Evolutionary conservation across 2,113 vertebrate genomes (phyloP), one percentile per base, ranked within the genome.

Genomic region (Stercorarius parasiticus): DNA sequence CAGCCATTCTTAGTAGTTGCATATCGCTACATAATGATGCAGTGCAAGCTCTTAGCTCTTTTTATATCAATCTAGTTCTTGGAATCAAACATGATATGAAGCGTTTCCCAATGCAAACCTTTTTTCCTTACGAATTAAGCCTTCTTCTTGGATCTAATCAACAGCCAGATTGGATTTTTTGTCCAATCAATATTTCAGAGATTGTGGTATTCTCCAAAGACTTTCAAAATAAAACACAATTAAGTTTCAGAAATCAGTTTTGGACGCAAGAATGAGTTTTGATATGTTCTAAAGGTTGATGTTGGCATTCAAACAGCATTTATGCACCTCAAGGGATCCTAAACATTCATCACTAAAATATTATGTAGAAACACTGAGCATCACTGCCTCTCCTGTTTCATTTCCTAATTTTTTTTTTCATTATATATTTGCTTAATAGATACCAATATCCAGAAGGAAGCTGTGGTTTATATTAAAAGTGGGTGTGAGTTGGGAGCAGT

Each of bases 211-310:
- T 61, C 79, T 77, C 71, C 19, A 47, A 66, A 81, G 45, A 64
- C 50, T 50, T 80, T 45, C 72, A 78, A 90, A 95, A 80, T 64
- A 59, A 85, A 86, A 53, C 8, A 42, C 6, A 56, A 49, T 64
- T 82, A 69, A 61, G 11, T 64, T 95, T 91, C 43, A 81, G 65
- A 94, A 95, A 83, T 45, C 59, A 78, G n/a, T 92, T 95, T 67
- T 38, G 32, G 64, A 89, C 36, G 14, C 73, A 74, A 67, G 21
- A 84, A 82, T 22, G 50, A 89, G 26, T 87, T 71, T 74, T 52
- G 29, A 79, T 25, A 26, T 4, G 3, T 70, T 70, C 73, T 40
- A 36, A 81, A 78, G 20, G 21, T 8, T 64, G 43, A 79, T 36
- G 23, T 6, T 61, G 17, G 14, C 72, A 89, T 76, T 81, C n/a